Percentiles rank a stretch among this genome's conserved stretches.
phyloP scores from a whole-genome alignment of 1,140 invertebrate genomes.

The Plectrocnemia conspersa region DNA sequence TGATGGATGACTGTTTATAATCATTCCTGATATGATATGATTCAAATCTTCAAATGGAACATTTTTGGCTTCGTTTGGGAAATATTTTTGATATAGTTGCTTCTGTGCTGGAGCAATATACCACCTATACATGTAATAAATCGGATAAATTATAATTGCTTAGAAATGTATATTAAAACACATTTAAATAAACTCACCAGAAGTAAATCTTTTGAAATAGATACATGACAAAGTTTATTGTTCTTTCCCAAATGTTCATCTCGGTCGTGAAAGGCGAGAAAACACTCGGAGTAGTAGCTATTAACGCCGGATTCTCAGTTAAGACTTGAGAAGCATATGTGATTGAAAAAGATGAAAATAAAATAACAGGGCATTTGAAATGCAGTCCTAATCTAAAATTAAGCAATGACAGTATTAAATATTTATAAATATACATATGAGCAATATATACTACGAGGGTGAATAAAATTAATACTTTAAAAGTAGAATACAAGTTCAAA shows the following conservation, averaged over 20 bases:
- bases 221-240: neutral
- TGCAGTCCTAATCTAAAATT: slow-evolving; percentile 7
- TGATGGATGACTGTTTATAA: slow-evolving; percentile 52
- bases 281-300: neutral
- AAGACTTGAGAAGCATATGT: neutral
- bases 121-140: no score
- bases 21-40: slow-evolving; percentile 36
- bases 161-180: neutral
- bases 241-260: neutral
- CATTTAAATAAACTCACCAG: neutral
- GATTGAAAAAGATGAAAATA: neutral
- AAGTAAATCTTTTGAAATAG: neutral
- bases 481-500: no score
- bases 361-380: slow-evolving; percentile 5
- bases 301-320: neutral
- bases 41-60: neutral
- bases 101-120: neutral
- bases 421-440: no score
- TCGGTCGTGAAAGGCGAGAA: neutral
- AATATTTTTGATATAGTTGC: neutral
- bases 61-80: neutral
- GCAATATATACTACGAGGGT: no score
- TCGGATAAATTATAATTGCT: neutral
- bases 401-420: no score
- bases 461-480: no score